Evolutionary conservation across 2,888 invertebrate species (phyloP).

Genomic region (Noctua fimbriata): DNA sequence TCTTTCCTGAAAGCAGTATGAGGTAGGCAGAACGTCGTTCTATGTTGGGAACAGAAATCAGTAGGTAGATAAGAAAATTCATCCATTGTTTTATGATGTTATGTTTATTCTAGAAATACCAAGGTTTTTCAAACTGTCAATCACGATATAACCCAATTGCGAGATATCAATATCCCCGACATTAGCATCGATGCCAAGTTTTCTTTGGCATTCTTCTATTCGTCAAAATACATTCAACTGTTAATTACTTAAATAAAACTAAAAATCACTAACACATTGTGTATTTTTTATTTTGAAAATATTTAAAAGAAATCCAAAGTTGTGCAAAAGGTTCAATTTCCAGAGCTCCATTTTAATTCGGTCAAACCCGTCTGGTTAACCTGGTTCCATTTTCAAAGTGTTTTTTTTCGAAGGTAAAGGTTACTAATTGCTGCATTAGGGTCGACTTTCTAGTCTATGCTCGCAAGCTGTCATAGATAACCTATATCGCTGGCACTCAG

Average conservation of each 20-base stretch:
- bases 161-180: conserved; percentile 44
- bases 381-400: conserved; percentile 24
- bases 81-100: not conserved
- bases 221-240: conserved; percentile 29
- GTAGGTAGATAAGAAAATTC: not conserved
- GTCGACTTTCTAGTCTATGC: conserved; percentile 25
- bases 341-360: not conserved
- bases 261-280: not conserved
- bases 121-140: conserved; percentile 42
- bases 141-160: conserved; percentile 24
- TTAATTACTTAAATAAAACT: conserved; percentile 14
- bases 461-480: conserved; percentile 46
- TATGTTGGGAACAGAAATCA: not conserved
- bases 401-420: conserved; percentile 29
- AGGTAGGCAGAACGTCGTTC: not conserved
- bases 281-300: not conserved
- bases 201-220: conserved; percentile 32
- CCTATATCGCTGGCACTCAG: conserved; percentile 30
- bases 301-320: not conserved
- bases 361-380: not conserved
- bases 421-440: conserved; percentile 48
- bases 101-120: conserved; percentile 7
- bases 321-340: not conserved
- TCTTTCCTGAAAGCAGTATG: not conserved
- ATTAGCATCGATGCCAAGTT: conserved; percentile 42